These are phyloP conservation scores for Lasioglossum baleicum DNA, from an alignment of 1,140 invertebrate species.

Conservation along the genomic window DNA sequence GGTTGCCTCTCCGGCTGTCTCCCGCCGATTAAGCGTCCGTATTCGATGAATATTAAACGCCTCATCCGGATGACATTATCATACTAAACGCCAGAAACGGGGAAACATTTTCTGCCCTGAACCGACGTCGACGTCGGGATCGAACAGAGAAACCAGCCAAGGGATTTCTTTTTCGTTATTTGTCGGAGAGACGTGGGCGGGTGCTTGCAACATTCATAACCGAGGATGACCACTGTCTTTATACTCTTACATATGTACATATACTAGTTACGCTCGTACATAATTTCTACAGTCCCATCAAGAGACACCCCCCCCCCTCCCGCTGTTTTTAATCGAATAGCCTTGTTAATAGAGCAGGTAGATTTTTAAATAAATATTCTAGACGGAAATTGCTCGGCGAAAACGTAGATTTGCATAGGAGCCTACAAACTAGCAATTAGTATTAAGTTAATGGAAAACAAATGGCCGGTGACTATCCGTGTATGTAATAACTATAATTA, in stretches of 20 bases:
- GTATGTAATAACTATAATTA: no score
- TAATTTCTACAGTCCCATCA: not conserved
- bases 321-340: not conserved
- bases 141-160: not conserved
- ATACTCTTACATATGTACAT: no score
- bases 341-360: not conserved
- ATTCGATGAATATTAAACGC: conserved; percentile 5
- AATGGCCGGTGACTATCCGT: no score
- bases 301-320: no score
- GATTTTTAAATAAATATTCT: not conserved
- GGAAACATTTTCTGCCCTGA: not conserved
- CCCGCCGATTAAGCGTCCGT: not conserved
- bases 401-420: not conserved
- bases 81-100: not conserved
- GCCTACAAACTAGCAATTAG: not conserved
- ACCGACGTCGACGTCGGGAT: not conserved
- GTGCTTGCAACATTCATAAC: not conserved
- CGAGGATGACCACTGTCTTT: not conserved
- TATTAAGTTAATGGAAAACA: not conserved
- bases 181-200: not conserved
- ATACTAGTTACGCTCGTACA: no score
- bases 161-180: not conserved
- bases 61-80: not conserved
- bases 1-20: not conserved
- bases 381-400: not conserved